These are phyloP conservation scores for Oceanites oceanicus DNA, from an alignment of 2,113 vertebrate genomes.

Conservation along the genomic window DNA sequence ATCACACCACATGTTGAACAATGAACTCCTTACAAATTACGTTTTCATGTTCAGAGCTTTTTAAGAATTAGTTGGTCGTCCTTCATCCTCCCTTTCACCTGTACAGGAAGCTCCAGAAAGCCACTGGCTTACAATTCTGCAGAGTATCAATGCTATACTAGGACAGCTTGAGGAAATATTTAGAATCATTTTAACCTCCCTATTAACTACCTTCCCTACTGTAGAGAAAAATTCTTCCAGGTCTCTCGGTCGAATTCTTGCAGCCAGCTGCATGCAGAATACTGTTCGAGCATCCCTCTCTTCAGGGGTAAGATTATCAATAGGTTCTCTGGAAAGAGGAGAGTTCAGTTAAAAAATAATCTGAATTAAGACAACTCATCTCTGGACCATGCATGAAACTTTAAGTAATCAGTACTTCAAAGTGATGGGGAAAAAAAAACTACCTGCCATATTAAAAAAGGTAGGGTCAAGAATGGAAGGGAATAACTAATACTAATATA, in stretches of 20 bases:
- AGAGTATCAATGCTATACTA: neutral
- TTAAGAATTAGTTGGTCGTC: neutral
- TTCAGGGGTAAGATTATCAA: slow-evolving; percentile 94
- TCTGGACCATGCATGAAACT: neutral
- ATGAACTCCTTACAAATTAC: neutral
- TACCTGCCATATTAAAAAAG: neutral
- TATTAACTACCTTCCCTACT: slow-evolving; percentile 86
- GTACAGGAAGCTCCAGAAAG: neutral
- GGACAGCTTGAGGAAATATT: neutral
- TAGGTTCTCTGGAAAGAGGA: slow-evolving; percentile 79
- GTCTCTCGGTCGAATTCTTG: slow-evolving; percentile 92
- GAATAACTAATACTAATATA: neutral
- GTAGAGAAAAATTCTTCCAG: slow-evolving; percentile 98
- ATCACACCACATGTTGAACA: neutral
- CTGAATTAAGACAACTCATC: neutral
- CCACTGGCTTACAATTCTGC: neutral
- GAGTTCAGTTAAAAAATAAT: neutral
- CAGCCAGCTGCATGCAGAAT: slow-evolving; percentile 98
- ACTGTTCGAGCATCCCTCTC: slow-evolving; percentile 95
- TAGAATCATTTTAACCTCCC: neutral
- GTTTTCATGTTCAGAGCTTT: neutral
- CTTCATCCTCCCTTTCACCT: neutral
- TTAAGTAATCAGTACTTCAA: neutral
- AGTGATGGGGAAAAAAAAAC: neutral
- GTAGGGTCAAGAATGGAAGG: neutral